Evolutionary conservation across 2,113 vertebrate genomes (phyloP).

Genomic region (Neodon shergylaensis): DNA sequence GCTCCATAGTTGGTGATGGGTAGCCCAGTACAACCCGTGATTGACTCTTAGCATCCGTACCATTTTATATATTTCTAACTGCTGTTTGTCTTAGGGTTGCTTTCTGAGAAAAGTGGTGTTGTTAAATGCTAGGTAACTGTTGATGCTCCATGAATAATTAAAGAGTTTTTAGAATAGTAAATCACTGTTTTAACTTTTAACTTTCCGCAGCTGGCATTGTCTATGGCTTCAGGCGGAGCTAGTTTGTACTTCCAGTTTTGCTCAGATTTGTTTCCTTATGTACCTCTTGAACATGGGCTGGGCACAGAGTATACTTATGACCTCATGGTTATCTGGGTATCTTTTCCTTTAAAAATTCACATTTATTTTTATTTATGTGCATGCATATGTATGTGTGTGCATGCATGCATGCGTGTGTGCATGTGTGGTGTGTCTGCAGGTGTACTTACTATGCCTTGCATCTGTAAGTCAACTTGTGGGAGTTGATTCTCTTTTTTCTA

Average conservation of each 20-base stretch:
- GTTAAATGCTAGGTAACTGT: neutral
- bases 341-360: neutral
- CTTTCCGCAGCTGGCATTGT: neutral
- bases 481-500: neutral
- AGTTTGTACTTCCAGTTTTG: neutral
- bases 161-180: constrained; percentile 28
- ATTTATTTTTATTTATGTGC: neutral
- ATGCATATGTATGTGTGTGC: too few relatives aligned
- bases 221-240: neutral
- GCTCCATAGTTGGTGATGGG: neutral
- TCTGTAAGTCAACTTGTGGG: neutral
- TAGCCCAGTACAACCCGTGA: neutral
- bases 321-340: neutral
- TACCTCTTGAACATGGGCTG: neutral
- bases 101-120: constrained; percentile 36
- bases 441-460: neutral
- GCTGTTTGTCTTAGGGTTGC: neutral
- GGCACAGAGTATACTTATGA: neutral
- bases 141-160: neutral
- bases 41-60: neutral
- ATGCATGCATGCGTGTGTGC: fast-evolving
- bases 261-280: constrained; percentile 4
- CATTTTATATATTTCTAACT: constrained; percentile 30
- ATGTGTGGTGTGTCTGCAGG: neutral
- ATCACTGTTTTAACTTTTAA: constrained; percentile 20